A percentile compares a stretch with the other conserved stretches of the same genome.
These are phyloP conservation scores for Pachymerium ferrugineum DNA, from an alignment of 2,888 invertebrate species.

Conservation along the genomic window DNA sequence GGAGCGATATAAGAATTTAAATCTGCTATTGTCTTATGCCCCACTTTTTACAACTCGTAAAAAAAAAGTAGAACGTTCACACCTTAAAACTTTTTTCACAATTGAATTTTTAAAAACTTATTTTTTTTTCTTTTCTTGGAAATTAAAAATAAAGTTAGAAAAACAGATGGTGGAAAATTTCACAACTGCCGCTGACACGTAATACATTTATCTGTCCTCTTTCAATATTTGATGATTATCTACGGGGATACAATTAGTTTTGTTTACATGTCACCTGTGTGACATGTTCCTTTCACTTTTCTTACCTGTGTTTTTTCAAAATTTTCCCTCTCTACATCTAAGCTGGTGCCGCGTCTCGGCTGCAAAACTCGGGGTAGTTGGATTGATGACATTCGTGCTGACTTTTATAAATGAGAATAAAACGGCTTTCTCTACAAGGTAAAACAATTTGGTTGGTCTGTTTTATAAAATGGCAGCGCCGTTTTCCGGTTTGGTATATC, in stretches of 20 bases:
- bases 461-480: neutral
- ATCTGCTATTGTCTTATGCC: neutral
- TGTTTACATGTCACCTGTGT: neutral
- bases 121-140: too few relatives aligned
- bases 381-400: slow-evolving; percentile 28
- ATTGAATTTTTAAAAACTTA: too few relatives aligned
- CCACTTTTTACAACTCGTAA: too few relatives aligned
- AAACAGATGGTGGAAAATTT: neutral
- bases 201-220: neutral
- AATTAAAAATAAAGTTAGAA: too few relatives aligned
- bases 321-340: slow-evolving; percentile 72
- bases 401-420: neutral
- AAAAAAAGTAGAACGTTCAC: too few relatives aligned
- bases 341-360: slow-evolving; percentile 63
- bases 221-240: neutral
- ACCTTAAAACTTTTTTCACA: too few relatives aligned
- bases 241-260: neutral
- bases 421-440: neutral
- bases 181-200: slow-evolving; percentile 15
- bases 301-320: slow-evolving; percentile 77
- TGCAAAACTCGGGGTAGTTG: slow-evolving; percentile 47
- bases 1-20: neutral
- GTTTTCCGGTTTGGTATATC: too few relatives aligned
- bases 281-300: neutral
- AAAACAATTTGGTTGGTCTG: neutral